Conservation (phyloP, 2,797 vertebrate genomes). For the Syngnathus acus region DNA sequence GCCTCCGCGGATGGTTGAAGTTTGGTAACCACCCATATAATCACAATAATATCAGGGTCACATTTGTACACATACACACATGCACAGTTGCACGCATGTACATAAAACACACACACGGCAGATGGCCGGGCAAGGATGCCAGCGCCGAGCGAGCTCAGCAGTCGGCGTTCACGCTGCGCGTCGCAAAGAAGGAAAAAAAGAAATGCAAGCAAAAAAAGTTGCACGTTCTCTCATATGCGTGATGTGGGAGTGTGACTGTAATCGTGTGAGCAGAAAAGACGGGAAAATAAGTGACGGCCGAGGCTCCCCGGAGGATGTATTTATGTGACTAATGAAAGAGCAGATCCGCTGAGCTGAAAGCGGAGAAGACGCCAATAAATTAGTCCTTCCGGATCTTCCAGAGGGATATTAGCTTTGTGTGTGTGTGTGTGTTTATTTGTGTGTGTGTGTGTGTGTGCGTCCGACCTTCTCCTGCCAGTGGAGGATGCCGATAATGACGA, state of each 20-base stretch:
- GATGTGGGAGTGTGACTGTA: constrained; percentile 7
- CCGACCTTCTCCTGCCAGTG: constrained; percentile 98
- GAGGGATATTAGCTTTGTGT: constrained; percentile 9
- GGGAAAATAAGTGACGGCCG: constrained; percentile 5
- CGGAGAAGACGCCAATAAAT: constrained; percentile 60
- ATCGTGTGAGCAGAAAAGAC: neutral
- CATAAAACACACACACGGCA: constrained; percentile 26
- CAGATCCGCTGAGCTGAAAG: constrained; percentile 52
- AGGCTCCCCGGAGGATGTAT: constrained; percentile 36
- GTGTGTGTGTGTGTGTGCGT: constrained; percentile 4
- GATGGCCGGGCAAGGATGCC: constrained; percentile 64
- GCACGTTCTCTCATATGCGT: neutral
- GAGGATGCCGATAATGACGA: constrained; percentile 90
- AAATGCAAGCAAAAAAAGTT: constrained; percentile 6
- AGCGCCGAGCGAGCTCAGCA: constrained; percentile 23
- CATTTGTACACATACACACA: neutral
- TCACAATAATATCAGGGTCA: constrained; percentile 57
- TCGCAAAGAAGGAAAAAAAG: constrained; percentile 8
- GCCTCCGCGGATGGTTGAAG: neutral
- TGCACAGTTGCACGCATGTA: neutral
- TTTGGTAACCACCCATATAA: constrained; percentile 10
- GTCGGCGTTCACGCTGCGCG: constrained; percentile 16
- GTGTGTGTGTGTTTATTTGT: constrained; percentile 16
- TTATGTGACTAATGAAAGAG: constrained; percentile 52
- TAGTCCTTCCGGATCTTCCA: constrained; percentile 45